Conservation (phyloP, 2,113 vertebrate genomes). For the Promerops cafer region DNA sequence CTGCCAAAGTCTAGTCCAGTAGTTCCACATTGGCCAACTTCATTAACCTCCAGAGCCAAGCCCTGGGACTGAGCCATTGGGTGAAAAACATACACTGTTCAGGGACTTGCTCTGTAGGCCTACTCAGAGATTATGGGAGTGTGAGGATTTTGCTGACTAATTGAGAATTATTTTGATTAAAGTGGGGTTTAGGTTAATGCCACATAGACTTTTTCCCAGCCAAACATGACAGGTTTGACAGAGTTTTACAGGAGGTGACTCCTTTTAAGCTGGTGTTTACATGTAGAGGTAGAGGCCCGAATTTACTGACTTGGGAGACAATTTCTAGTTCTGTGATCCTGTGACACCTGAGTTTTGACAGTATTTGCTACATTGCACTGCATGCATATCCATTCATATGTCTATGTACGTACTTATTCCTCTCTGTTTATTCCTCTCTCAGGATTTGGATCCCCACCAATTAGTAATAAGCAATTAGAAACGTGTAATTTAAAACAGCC, state of each 20-base stretch:
- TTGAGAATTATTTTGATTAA: neutral
- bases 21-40: neutral
- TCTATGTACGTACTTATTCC: neutral
- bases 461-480: neutral
- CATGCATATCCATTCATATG: neutral
- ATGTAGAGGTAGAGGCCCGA: neutral
- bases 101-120: neutral
- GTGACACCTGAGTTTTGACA: neutral
- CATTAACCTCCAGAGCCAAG: neutral
- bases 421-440: neutral
- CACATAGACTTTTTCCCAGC: neutral
- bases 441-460: neutral
- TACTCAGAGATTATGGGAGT: neutral
- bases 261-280: neutral
- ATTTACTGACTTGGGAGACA: neutral
- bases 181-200: neutral
- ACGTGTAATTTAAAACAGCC: neutral
- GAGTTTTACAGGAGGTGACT: neutral
- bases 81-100: neutral
- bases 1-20: neutral
- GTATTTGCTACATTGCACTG: neutral
- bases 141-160: neutral
- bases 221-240: neutral
- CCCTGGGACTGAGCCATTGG: neutral
- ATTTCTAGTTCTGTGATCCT: neutral